Percentiles rank a stretch among this genome's conserved stretches.
Conservation (phyloP, 30 jellyfish, hydroid and myxozoan species). For the Aurelia coerulea region DNA sequence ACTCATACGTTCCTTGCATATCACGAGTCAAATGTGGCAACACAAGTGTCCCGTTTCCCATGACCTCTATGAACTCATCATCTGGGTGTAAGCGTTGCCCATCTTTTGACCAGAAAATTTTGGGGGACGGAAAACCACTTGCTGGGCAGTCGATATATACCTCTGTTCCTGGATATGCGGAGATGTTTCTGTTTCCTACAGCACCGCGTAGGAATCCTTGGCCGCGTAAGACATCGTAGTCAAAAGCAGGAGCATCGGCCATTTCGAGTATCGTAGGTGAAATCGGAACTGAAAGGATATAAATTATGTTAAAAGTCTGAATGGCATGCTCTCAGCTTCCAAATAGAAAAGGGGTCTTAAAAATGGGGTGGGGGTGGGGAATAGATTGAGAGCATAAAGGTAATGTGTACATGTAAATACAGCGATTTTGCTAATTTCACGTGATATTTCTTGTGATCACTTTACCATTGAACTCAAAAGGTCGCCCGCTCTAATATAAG, state of each 20-base stretch:
- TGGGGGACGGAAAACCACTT: slow-evolving; percentile 82
- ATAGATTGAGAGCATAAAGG: no score
- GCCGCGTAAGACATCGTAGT: slow-evolving; percentile 38
- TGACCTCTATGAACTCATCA: slow-evolving; percentile 38
- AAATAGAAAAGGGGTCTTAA: no score
- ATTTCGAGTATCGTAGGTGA: slow-evolving; percentile 32
- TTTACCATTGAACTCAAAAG: no score
- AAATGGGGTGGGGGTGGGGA: no score
- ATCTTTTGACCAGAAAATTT: slow-evolving; percentile 69
- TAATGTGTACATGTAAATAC: no score
- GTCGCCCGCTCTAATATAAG: no score
- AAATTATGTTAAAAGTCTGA: no score
- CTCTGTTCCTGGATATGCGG: slow-evolving; percentile 74
- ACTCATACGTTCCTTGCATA: slow-evolving; percentile 52
- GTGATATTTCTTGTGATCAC: no score
- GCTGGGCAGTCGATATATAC: slow-evolving; percentile 81
- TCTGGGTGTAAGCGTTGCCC: slow-evolving; percentile 57
- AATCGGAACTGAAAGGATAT: slow-evolving; percentile 33
- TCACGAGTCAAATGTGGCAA: slow-evolving; percentile 44
- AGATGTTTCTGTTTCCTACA: slow-evolving; percentile 31
- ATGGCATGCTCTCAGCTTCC: no score
- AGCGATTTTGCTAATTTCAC: no score
- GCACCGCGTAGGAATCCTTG: slow-evolving; percentile 45
- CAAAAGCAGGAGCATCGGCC: slow-evolving; percentile 21
- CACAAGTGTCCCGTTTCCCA: slow-evolving; percentile 50